Evolutionary conservation across 2,888 invertebrate species (phyloP), one percentile per base, ranked within the genome.

Genomic region (Himalopsyche tibetana): DNA sequence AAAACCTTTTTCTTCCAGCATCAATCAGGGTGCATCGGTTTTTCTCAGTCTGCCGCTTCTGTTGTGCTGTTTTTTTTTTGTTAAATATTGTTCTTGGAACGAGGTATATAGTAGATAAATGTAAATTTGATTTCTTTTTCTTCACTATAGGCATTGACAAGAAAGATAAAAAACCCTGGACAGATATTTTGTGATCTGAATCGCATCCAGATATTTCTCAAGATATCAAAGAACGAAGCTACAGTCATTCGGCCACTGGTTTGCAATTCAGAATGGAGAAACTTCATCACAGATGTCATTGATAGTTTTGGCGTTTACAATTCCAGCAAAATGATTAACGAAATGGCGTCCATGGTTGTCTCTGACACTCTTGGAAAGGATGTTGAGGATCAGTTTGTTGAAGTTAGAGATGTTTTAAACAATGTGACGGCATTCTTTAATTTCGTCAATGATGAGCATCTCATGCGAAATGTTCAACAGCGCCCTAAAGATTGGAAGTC

Each of bases 311-410:
- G 93, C 0, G 91, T 93, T 19, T 91, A 90, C 85, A 91, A 92
- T 28, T 92, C 93, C 42, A 92, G 90, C 83, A 90, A 91, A 83
- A 92, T 91, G 93, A 93, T 93, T 84, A 93, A 93, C 88, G 90
- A 90, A 63, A 92, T 93, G 91, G 93, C 93, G 0, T 92, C 92
- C 0, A 89, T 93, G 0, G 89, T 93, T 0, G 91, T 93, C 28
- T 91, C 92, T 90, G 92, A 93, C 88, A 92, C 93, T 0, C 87
- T 93, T 0, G 93, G 93, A n/a, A 92, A 91, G 86, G 92, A 93
- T 85, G 91, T 91, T 0, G 90, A 89, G n/a, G 89, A 90, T 2
- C 91, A 91, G 83, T 90, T 93, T 0, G 93, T 93, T 86, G 89
- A 90, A 0, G 90, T 93, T 8, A 92, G 92, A 0, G 90, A 91